Conservation (phyloP, 2,113 vertebrate species). For the Camelus bactrianus region DNA sequence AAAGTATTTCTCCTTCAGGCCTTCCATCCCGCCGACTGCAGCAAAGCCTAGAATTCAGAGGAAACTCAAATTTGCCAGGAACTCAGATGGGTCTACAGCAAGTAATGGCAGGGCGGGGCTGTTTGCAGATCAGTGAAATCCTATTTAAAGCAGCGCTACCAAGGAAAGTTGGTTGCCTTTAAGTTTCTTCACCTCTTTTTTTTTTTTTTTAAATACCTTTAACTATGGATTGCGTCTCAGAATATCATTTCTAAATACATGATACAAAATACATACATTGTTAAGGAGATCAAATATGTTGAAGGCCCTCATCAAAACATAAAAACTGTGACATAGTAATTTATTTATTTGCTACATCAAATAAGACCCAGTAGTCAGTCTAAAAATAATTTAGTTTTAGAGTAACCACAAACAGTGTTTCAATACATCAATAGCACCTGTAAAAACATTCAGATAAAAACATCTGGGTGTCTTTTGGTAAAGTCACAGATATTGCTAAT, state of each 20-base stretch:
- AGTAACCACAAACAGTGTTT: neutral
- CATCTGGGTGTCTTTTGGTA: neutral
- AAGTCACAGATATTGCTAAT: neutral
- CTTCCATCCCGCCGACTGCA: conserved; percentile 93
- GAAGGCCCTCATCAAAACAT: neutral
- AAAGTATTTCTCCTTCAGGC: conserved; percentile 90
- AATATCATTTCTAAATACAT: neutral
- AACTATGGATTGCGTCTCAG: neutral
- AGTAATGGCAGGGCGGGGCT: neutral
- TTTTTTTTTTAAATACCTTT: neutral
- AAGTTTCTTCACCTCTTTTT: neutral
- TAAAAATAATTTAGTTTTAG: conserved; percentile 10
- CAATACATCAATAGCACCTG: neutral
- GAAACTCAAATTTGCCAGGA: neutral
- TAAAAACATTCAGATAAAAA: neutral
- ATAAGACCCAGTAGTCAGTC: neutral
- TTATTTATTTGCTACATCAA: neutral
- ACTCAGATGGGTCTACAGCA: neutral
- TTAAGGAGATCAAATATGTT: neutral
- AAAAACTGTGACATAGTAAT: neutral
- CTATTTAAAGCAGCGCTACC: neutral
- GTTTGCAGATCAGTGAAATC: neutral
- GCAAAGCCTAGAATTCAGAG: conserved; percentile 89
- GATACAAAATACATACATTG: neutral
- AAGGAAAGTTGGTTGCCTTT: neutral